Percentiles rank a stretch among this genome's conserved stretches.
These are phyloP conservation scores for Hypolimnas misippus DNA, from an alignment of 2,888 invertebrate genomes.

Conservation along the genomic window DNA sequence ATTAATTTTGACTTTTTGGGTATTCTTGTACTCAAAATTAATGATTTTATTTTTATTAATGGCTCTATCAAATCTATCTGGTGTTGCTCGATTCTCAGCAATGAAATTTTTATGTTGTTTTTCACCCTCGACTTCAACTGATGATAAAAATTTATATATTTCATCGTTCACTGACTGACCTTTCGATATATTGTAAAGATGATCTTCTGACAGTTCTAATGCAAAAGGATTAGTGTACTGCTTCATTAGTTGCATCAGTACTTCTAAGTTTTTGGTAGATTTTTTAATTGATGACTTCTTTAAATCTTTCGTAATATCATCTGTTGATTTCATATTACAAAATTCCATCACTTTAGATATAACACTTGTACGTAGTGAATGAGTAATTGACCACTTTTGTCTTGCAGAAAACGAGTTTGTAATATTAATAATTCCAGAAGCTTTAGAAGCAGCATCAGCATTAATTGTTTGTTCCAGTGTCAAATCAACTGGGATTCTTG, in stretches of 20 bases:
- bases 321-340: conserved; percentile 35
- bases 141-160: conserved; percentile 22
- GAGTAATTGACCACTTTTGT: conserved; percentile 30
- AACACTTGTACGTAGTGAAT: conserved; percentile 30
- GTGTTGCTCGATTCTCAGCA: conserved; percentile 24
- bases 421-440: conserved; percentile 30
- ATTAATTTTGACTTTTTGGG: conserved; percentile 24
- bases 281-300: conserved; percentile 28
- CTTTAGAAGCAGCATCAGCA: conserved; percentile 7
- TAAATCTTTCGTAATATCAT: conserved; percentile 36
- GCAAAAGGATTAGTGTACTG: conserved; percentile 27
- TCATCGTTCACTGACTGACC: conserved; percentile 25
- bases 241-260: conserved; percentile 29
- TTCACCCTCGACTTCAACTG: conserved; percentile 25
- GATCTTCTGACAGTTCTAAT: conserved; percentile 17
- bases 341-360: conserved; percentile 31
- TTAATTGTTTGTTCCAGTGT: too few relatives aligned
- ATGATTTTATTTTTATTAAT: conserved; percentile 30
- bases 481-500: too few relatives aligned
- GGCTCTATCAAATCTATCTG: conserved; percentile 30
- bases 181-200: conserved; percentile 30
- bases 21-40: conserved; percentile 31
- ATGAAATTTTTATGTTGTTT: conserved; percentile 23
- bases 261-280: conserved; percentile 29
- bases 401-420: conserved; percentile 29